These are phyloP conservation scores for Oeneis ivallda DNA, from an alignment of 2,888 invertebrate species.

Conservation along the genomic window DNA sequence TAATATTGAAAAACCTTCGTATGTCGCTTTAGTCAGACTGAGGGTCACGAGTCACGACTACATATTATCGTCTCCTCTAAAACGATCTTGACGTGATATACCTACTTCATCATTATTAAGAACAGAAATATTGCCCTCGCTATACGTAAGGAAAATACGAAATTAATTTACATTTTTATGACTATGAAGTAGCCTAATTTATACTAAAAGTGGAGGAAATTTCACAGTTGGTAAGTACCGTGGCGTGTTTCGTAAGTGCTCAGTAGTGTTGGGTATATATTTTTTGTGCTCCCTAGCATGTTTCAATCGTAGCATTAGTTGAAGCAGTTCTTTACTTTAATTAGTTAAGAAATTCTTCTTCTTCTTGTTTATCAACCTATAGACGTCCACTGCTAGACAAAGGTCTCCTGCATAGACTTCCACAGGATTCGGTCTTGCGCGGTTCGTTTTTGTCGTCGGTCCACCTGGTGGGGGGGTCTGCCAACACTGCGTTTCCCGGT, in stretches of 20 bases:
- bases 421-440: too few species aligned
- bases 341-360: constrained; percentile 6
- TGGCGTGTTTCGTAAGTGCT: constrained; percentile 33
- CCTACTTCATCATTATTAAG: constrained; percentile 20
- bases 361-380: too few species aligned
- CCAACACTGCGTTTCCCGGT: too few species aligned
- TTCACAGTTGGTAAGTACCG: constrained; percentile 28
- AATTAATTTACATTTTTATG: constrained; percentile 28
- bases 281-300: constrained; percentile 32
- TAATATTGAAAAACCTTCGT: too few species aligned
- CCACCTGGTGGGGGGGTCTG: too few species aligned
- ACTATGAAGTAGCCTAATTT: constrained; percentile 28
- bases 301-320: constrained; percentile 28
- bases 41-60: not conserved
- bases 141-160: constrained; percentile 25
- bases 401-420: too few species aligned
- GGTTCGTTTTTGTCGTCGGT: too few species aligned
- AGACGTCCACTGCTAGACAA: too few species aligned
- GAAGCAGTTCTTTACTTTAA: not conserved
- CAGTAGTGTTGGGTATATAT: constrained; percentile 11
- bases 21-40: not conserved
- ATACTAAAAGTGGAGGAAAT: constrained; percentile 29
- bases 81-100: not conserved
- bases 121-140: constrained; percentile 22
- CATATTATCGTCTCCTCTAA: not conserved